Evolutionary conservation across 2,888 invertebrate genomes (phyloP).

Genomic region (Microplitis deprimator): DNA sequence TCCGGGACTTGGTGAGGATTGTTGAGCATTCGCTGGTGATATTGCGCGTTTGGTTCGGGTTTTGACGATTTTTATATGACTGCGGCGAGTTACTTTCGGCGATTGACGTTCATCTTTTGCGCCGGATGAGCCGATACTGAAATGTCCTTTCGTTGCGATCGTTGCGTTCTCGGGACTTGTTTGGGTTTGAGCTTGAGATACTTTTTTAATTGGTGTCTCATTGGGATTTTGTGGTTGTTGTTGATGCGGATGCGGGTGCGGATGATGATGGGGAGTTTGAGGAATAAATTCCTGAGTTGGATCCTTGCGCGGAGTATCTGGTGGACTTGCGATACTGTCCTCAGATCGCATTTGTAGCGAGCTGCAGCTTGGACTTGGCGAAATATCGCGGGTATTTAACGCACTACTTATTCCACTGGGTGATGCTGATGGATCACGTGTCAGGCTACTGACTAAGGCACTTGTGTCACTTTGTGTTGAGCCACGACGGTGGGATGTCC

Average conservation of each 20-base stretch:
- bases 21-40: slow-evolving; percentile 72
- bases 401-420: slow-evolving; percentile 72
- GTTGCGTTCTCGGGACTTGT: slow-evolving; percentile 72
- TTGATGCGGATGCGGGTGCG: background rate
- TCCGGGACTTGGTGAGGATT: slow-evolving; percentile 63
- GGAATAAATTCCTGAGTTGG: slow-evolving; percentile 49
- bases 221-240: slow-evolving; percentile 62
- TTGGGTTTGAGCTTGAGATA: slow-evolving; percentile 73
- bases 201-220: slow-evolving; percentile 66
- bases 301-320: slow-evolving; percentile 72
- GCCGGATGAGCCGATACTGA: slow-evolving; percentile 75
- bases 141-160: slow-evolving; percentile 73
- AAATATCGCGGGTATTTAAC: slow-evolving; percentile 72
- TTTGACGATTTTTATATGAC: slow-evolving; percentile 70
- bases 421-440: slow-evolving; percentile 77
- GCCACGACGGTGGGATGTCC: slow-evolving; percentile 72
- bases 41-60: slow-evolving; percentile 70
- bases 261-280: background rate
- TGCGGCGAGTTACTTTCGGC: slow-evolving; percentile 75
- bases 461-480: slow-evolving; percentile 77
- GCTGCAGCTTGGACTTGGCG: slow-evolving; percentile 75
- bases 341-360: slow-evolving; percentile 74
- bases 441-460: slow-evolving; percentile 76
- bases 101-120: slow-evolving; percentile 75
- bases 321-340: slow-evolving; percentile 71